Conservation (phyloP, 2,113 vertebrate species). For the Dissostichus mawsoni region DNA sequence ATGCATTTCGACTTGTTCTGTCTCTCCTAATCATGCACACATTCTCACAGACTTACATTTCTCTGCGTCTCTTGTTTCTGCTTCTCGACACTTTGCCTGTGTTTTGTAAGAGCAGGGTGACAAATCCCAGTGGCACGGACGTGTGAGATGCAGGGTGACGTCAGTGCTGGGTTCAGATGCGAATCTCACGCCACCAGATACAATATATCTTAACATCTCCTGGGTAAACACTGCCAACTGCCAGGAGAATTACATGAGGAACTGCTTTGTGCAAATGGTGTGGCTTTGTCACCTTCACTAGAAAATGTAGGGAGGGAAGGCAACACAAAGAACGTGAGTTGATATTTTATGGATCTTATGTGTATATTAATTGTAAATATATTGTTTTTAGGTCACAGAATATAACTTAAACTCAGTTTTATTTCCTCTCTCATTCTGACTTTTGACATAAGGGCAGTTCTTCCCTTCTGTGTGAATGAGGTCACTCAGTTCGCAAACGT, state of each 20-base stretch:
- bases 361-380: background rate
- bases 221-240: constrained; percentile 30
- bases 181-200: constrained; percentile 25
- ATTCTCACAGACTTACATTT: background rate
- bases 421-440: constrained; percentile 12
- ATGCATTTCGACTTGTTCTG: constrained; percentile 11
- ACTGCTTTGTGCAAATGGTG: constrained; percentile 44
- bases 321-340: background rate
- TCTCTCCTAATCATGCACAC: background rate
- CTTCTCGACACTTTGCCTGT: constrained; percentile 19
- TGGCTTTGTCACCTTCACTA: constrained; percentile 27
- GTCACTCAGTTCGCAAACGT: constrained; percentile 65
- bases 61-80: constrained; percentile 10
- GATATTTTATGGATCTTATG: background rate
- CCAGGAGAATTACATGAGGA: constrained; percentile 17
- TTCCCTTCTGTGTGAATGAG: constrained; percentile 55
- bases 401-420: background rate
- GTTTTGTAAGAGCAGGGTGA: constrained; percentile 54
- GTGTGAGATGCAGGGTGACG: constrained; percentile 64
- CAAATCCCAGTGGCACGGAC: constrained; percentile 48
- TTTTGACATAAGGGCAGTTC: constrained; percentile 59
- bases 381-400: background rate
- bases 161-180: constrained; percentile 46
- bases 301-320: background rate
- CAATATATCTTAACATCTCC: constrained; percentile 42